Evolutionary conservation across 2,113 vertebrate genomes (phyloP).

Genomic region (Festucalex cinctus): DNA sequence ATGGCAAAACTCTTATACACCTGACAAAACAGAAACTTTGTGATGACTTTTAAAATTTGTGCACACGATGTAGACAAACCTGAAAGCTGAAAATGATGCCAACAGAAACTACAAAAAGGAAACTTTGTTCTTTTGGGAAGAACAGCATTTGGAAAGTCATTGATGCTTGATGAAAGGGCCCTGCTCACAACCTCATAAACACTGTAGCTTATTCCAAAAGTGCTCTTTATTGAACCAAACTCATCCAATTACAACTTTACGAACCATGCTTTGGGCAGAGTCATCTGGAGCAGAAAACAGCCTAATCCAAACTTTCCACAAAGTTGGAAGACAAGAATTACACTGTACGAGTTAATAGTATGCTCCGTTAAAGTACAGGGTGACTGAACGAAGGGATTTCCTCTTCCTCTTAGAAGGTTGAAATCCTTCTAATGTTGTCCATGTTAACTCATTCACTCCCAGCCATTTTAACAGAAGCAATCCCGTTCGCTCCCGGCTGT

Average conservation of each 20-base stretch:
- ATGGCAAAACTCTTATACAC: conserved; percentile 1
- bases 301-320: background rate
- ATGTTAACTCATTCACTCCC: too few relatives aligned
- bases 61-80: background rate
- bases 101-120: background rate
- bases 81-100: background rate
- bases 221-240: background rate
- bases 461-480: too few relatives aligned
- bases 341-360: background rate
- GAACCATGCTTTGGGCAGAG: background rate
- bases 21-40: background rate
- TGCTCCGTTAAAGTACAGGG: background rate
- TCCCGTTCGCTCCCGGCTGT: too few relatives aligned
- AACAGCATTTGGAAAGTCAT: background rate
- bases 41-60: background rate
- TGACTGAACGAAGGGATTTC: background rate
- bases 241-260: background rate
- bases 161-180: background rate
- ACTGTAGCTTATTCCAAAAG: background rate
- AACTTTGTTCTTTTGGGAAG: background rate
- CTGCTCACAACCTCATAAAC: background rate
- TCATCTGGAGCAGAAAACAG: background rate
- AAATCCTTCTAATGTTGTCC: too few relatives aligned
- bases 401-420: background rate
- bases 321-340: background rate